phyloP scores from a whole-genome alignment of 2,888 invertebrate species.

The Agrochola circellaris region DNA sequence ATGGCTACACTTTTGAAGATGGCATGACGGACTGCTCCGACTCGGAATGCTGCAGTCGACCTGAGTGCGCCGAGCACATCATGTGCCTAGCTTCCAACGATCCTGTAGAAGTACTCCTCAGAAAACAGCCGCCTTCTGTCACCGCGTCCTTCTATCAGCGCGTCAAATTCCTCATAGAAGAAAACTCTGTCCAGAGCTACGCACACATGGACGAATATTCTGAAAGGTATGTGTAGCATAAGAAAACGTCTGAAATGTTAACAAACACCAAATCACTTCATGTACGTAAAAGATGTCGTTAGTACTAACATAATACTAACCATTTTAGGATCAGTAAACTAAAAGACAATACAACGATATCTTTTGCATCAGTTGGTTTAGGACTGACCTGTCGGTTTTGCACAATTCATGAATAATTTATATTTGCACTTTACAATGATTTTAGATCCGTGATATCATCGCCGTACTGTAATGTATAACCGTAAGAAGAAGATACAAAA shows the following conservation, averaged over 20 bases:
- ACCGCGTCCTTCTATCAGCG: slow-evolving; percentile 99
- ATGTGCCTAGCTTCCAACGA: slow-evolving; percentile 99
- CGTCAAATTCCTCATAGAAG: slow-evolving; percentile 99
- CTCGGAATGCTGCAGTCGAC: slow-evolving; percentile 98
- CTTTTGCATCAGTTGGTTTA: slow-evolving; percentile 83
- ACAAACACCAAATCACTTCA: slow-evolving; percentile 87
- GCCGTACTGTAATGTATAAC: slow-evolving; percentile 83
- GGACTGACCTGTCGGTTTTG: slow-evolving; percentile 83
- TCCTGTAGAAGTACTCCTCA: slow-evolving; percentile 98
- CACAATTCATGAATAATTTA: slow-evolving; percentile 85
- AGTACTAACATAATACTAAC: slow-evolving; percentile 54
- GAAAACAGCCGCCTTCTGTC: slow-evolving; percentile 98
- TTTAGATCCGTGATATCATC: slow-evolving; percentile 87
- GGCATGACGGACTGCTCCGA: slow-evolving; percentile 99
- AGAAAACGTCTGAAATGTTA: slow-evolving; percentile 69
- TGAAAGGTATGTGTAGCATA: slow-evolving; percentile 95
- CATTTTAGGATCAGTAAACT: slow-evolving; percentile 50
- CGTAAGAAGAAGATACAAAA: slow-evolving; percentile 82
- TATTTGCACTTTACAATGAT: slow-evolving; percentile 88
- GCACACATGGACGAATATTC: slow-evolving; percentile 99
- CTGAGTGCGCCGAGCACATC: slow-evolving; percentile 96
- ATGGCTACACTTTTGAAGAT: slow-evolving; percentile 93
- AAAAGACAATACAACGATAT: slow-evolving; percentile 73
- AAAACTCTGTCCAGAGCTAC: slow-evolving; percentile 99
- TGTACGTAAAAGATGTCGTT: slow-evolving; percentile 85